phyloP scores from a whole-genome alignment of 2,888 invertebrate species.

The Ochropleura leucogaster region DNA sequence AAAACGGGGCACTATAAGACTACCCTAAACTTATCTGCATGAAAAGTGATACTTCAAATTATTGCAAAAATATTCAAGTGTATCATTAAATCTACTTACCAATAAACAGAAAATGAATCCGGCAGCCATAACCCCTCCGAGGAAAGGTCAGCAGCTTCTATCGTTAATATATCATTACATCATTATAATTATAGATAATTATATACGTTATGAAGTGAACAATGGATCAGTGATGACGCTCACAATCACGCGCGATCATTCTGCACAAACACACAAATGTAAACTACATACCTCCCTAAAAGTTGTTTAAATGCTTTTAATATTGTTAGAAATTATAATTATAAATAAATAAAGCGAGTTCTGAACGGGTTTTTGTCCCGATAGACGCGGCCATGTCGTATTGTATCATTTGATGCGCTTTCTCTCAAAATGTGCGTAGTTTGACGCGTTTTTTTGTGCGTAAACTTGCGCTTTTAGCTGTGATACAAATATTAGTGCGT shows the following conservation, averaged over 20 bases:
- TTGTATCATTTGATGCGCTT: conserved; percentile 34
- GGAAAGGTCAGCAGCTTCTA: conserved; percentile 72
- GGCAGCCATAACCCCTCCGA: conserved; percentile 75
- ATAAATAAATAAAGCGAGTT: conserved; percentile 80
- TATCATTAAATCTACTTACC: conserved; percentile 77
- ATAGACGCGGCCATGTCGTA: conserved; percentile 52
- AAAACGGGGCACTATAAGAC: too few species aligned
- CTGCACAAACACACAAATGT: conserved; percentile 67
- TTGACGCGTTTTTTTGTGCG: conserved; percentile 42
- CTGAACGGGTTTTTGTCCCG: conserved; percentile 53
- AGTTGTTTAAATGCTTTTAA: conserved; percentile 85
- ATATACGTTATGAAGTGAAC: conserved; percentile 68
- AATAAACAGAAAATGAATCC: conserved; percentile 80
- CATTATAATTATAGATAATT: conserved; percentile 68
- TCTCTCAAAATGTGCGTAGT: conserved; percentile 24
- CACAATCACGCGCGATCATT: conserved; percentile 57
- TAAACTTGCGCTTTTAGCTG: conserved; percentile 32
- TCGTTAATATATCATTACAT: conserved; percentile 62
- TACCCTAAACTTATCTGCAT: rapidly evolving
- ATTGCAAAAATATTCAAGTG: conserved; percentile 27
- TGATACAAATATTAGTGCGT: conserved; percentile 47
- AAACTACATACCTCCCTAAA: conserved; percentile 77
- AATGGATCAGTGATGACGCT: conserved; percentile 62
- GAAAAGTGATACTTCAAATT: background rate
- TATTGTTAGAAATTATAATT: conserved; percentile 73